Evolutionary conservation across 2,797 vertebrate genomes (phyloP).

Genomic region (Chloroceryle inda): DNA sequence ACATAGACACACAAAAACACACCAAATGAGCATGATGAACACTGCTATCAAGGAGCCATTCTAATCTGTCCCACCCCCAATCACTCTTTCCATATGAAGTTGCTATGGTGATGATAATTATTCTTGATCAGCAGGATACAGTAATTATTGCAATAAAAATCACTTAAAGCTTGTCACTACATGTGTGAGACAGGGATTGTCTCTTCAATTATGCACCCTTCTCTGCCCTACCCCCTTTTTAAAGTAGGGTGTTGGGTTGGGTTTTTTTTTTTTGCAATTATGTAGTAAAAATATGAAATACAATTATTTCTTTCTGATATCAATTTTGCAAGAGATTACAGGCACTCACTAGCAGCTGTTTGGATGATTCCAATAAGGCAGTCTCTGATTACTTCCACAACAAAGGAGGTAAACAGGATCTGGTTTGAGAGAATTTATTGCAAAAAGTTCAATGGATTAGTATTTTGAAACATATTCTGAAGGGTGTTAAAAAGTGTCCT

Average conservation of each 20-base stretch:
- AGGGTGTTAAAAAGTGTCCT: not conserved
- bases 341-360: constrained; percentile 5
- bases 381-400: constrained; percentile 13
- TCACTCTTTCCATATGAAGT: constrained; percentile 20
- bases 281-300: constrained; percentile 30
- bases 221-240: constrained; percentile 40
- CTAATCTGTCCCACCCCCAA: not conserved
- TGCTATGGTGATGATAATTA: constrained; percentile 77
- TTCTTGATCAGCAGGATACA: constrained; percentile 74
- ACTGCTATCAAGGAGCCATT: not conserved
- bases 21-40: not conserved
- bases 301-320: constrained; percentile 37
- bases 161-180: constrained; percentile 67
- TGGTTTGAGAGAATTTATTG: not conserved
- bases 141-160: constrained; percentile 75
- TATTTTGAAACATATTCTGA: not conserved
- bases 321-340: not conserved
- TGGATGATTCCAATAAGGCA: not conserved
- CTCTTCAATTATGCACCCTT: constrained; percentile 45
- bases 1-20: not conserved
- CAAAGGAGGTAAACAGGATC: not conserved
- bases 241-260: not conserved
- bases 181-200: constrained; percentile 57
- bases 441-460: not conserved
- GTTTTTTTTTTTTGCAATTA: constrained; percentile 3